Evolutionary conservation across 2,113 vertebrate genomes (phyloP).

Genomic region (Chaenocephalus aceratus): DNA sequence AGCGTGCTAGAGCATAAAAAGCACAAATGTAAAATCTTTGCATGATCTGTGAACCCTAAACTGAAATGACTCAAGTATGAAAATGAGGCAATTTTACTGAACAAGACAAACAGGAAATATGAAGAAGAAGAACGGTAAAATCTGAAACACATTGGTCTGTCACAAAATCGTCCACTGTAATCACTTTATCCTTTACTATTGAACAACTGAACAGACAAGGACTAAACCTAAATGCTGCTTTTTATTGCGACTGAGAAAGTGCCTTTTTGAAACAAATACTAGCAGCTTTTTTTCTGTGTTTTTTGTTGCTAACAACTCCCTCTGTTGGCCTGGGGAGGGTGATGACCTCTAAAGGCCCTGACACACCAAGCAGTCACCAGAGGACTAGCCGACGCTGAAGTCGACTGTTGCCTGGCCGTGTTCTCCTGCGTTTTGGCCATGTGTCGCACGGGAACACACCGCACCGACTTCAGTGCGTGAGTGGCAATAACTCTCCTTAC

Average conservation of each 20-base stretch:
- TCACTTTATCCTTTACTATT: background rate
- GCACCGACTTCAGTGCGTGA: too few species aligned
- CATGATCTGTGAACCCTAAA: conserved; percentile 2
- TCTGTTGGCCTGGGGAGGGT: conserved; percentile 3
- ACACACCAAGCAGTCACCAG: too few species aligned
- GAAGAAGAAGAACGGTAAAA: background rate
- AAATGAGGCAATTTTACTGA: background rate
- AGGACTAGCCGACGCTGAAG: too few species aligned
- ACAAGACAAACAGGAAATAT: background rate
- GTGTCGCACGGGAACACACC: too few species aligned
- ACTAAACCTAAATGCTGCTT: background rate
- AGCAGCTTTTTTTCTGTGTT: background rate
- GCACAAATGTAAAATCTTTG: conserved; percentile 37
- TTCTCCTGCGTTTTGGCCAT: too few species aligned
- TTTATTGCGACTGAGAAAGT: background rate
- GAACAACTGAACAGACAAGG: background rate
- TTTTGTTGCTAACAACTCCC: conserved; percentile 12
- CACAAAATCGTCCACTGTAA: background rate
- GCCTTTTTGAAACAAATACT: background rate
- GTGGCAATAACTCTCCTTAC: too few species aligned
- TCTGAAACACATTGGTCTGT: background rate
- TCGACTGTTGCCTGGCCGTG: too few species aligned
- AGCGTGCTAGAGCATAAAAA: conserved; percentile 29
- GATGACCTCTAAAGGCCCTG: background rate
- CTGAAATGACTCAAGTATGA: conserved; percentile 5